These are phyloP conservation scores for Trichomalopsis sarcophagae DNA, from an alignment of 1,140 invertebrate species.

Conservation along the genomic window DNA sequence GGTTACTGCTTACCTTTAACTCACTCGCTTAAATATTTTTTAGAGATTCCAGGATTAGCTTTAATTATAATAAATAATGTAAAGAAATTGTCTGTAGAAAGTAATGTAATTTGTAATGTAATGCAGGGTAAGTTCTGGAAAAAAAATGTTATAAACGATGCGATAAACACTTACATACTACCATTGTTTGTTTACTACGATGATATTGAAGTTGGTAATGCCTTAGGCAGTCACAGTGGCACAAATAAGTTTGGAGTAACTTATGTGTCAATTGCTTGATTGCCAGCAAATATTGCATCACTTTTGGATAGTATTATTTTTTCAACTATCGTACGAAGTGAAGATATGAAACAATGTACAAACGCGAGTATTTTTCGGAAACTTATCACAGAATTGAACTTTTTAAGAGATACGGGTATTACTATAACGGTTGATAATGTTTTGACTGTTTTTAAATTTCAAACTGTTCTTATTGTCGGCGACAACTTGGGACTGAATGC, in stretches of 20 bases:
- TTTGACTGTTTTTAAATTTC: slow-evolving; percentile 47
- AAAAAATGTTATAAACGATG: background rate
- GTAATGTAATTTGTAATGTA: slow-evolving; percentile 32
- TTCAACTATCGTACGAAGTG: slow-evolving; percentile 17
- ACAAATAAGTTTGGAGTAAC: slow-evolving; percentile 47
- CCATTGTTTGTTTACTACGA: slow-evolving; percentile 41
- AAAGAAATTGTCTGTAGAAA: background rate
- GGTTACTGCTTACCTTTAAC: background rate
- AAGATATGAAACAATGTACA: slow-evolving; percentile 32
- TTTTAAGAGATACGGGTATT: slow-evolving; percentile 38
- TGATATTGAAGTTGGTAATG: slow-evolving; percentile 43
- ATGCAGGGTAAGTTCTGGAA: slow-evolving; percentile 40
- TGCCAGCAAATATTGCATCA: slow-evolving; percentile 34
- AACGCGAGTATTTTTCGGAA: slow-evolving; percentile 27
- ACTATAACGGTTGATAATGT: slow-evolving; percentile 37
- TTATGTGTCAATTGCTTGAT: slow-evolving; percentile 38
- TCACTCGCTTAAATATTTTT: background rate
- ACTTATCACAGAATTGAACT: slow-evolving; percentile 48
- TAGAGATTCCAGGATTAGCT: background rate
- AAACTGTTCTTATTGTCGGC: slow-evolving; percentile 51
- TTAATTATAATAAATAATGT: background rate
- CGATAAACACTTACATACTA: slow-evolving; percentile 16
- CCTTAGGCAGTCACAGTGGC: slow-evolving; percentile 37
- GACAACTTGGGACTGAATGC: slow-evolving; percentile 23
- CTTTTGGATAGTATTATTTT: slow-evolving; percentile 38